These are phyloP conservation scores for Otus scops DNA, from an alignment of 2,797 vertebrate genomes.

Conservation along the genomic window DNA sequence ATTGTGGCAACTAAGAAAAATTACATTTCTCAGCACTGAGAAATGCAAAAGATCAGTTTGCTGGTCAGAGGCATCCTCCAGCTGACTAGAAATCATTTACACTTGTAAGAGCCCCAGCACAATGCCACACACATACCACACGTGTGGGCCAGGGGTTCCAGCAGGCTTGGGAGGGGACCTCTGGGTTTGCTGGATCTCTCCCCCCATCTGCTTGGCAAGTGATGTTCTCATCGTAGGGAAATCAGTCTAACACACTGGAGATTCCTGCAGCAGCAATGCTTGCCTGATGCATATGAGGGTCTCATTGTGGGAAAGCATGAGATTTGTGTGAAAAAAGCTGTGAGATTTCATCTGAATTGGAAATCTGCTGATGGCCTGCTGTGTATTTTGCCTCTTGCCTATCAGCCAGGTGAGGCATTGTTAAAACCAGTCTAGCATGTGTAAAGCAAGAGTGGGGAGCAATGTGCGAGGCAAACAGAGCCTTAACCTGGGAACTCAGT, in stretches of 20 bases:
- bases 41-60: not conserved
- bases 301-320: not conserved
- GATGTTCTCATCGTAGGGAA: not conserved
- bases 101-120: not conserved
- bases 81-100: not conserved
- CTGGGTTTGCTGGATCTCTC: not conserved
- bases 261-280: not conserved
- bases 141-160: not conserved
- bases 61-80: not conserved
- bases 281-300: not conserved
- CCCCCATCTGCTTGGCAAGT: not conserved
- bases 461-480: not conserved
- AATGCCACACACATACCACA: not conserved
- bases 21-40: not conserved
- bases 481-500: not conserved
- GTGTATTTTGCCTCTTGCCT: not conserved
- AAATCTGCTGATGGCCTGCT: not conserved
- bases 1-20: not conserved
- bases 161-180: not conserved
- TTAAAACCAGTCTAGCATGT: not conserved
- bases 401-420: not conserved
- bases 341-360: not conserved
- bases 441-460: not conserved
- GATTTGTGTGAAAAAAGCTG: not conserved
- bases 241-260: rapidly evolving